These are phyloP conservation scores for Chaenodraco wilsoni DNA, from an alignment of 2,797 vertebrate genomes.

Conservation along the genomic window DNA sequence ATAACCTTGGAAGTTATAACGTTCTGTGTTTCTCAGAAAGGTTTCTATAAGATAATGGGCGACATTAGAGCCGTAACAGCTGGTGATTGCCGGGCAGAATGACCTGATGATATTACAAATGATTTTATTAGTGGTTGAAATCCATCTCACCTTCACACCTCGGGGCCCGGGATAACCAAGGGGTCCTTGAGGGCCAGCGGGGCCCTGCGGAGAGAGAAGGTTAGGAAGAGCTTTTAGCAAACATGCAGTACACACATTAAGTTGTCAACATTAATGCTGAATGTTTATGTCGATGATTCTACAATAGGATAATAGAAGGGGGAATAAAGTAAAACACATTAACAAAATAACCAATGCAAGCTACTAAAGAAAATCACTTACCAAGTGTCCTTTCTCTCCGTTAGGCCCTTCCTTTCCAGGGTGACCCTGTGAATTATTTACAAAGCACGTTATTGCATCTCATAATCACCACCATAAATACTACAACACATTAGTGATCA, in stretches of 20 bases:
- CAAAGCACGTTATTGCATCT: constrained; percentile 63
- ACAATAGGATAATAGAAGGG: constrained; percentile 36
- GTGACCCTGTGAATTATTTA: constrained; percentile 89
- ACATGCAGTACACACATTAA: constrained; percentile 6
- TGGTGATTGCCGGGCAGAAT: constrained; percentile 10
- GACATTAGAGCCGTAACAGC: constrained; percentile 25
- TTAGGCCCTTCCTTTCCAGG: constrained; percentile 96
- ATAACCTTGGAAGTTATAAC: constrained; percentile 29
- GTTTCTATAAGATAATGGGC: constrained; percentile 20
- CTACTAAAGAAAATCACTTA: constrained; percentile 62
- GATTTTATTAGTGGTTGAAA: background rate
- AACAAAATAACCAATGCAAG: background rate
- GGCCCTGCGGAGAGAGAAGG: constrained; percentile 85
- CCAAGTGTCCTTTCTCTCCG: constrained; percentile 95
- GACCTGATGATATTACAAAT: constrained; percentile 18
- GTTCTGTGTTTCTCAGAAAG: constrained; percentile 3
- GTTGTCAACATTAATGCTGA: constrained; percentile 34
- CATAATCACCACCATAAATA: constrained; percentile 68
- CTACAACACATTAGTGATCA: constrained; percentile 21
- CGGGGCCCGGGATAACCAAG: constrained; percentile 95
- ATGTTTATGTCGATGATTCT: constrained; percentile 50
- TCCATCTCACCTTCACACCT: constrained; percentile 92
- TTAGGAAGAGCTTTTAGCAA: constrained; percentile 38
- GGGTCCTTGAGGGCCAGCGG: constrained; percentile 95
- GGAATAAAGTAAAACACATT: constrained; percentile 5